Conservation (phyloP, 2,797 vertebrate species). For the Scolopax rusticola region DNA sequence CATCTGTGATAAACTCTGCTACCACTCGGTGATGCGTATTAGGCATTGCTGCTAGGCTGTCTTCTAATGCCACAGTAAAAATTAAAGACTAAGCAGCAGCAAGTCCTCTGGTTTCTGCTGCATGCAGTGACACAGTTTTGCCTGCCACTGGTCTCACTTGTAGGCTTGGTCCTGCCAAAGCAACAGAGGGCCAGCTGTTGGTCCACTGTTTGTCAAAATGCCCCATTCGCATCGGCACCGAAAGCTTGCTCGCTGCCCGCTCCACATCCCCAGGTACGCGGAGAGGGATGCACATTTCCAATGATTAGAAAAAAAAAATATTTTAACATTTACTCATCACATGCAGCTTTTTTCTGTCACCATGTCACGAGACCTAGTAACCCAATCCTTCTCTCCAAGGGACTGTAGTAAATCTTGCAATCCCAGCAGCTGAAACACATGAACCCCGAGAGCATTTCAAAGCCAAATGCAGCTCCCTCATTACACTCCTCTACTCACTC, state of each 20-base stretch:
- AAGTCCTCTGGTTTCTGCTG: background rate
- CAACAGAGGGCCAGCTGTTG: background rate
- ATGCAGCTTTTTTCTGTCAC: background rate
- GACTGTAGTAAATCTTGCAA: background rate
- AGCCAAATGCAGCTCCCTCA: rapidly evolving
- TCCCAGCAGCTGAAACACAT: background rate
- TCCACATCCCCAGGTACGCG: background rate
- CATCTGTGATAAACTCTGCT: background rate
- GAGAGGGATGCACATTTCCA: background rate
- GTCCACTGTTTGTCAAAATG: background rate
- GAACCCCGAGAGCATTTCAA: background rate
- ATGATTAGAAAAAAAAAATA: background rate
- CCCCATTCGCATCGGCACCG: background rate
- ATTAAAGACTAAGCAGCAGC: background rate
- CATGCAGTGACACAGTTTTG: background rate
- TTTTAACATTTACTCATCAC: background rate
- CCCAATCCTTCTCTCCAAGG: background rate
- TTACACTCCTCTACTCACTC: background rate
- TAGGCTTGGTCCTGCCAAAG: background rate
- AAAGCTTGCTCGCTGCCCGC: background rate
- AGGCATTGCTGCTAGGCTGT: background rate
- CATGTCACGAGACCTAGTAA: background rate
- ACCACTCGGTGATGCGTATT: background rate
- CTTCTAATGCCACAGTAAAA: background rate
- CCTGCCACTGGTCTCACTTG: background rate